Base-by-base conservation (phyloP, 2,888 invertebrate genomes). In the Latrodectus hesperus region DNA sequence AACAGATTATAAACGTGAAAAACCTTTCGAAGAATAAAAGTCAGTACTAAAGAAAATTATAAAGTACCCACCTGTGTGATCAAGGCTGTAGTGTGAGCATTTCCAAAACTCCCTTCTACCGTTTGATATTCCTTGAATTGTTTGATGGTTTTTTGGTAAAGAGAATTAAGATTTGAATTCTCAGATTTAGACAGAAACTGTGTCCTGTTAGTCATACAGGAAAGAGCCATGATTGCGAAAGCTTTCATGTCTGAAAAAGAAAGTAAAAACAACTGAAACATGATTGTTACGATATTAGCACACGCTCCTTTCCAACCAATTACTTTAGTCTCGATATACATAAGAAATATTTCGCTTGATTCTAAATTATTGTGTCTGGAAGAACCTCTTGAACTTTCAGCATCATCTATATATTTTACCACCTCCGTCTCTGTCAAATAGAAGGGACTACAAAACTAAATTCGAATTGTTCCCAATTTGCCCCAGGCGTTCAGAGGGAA, bases 381-480 rank as follows among this genome's bases (percentile, higher is more conserved):
- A 73, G 72, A 78, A 84, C 84, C 49, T 75, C 49, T 78, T 78
- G 78, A 78, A 78, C 73, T 65, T 67, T 65, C 16, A 52, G 38
- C 38, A 70, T 74, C 79, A 70, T 85, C 79, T 75, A 79, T 85
- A 74, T 79, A 74, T 79, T 79, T 79, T 79, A 49, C 70, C 79
- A 79, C 55, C 74, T 79, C 72, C 74, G 79, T 85, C 84, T 77
- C 67, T 84, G 84, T 82, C 74, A 76, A 71, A 60, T 49, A 10
- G 55, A 38, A 77, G 38, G 38, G 38, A 38, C 38, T 38, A 38
- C 38, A 38, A 38, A 38, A 38, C 38, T 38, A 38, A 38, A 38
- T 38, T 38, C 38, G 80, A 73, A 73, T 80, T 80, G 71, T 64
- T 80, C 72, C 64, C 52, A 49, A 10, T 17, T 8, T 73, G 73